These are phyloP conservation scores for Aspidoscelis tigris DNA, from an alignment of 2,113 vertebrate genomes.

Conservation along the genomic window DNA sequence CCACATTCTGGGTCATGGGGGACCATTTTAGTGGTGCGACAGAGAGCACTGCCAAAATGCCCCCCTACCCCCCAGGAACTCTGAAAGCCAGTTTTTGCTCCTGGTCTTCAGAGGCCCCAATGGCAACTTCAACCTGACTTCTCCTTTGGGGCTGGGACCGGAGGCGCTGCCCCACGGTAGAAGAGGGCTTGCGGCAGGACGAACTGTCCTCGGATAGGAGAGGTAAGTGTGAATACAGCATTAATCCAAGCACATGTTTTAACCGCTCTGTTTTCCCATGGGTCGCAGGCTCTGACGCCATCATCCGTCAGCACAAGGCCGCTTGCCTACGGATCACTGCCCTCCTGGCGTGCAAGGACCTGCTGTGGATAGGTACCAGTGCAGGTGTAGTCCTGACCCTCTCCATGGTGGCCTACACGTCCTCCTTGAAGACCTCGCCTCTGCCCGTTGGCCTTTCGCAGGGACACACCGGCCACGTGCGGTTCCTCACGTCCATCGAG, in stretches of 20 bases:
- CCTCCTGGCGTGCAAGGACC: slow-evolving; percentile 90
- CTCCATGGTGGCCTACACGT: slow-evolving; percentile 77
- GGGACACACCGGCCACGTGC: slow-evolving; percentile 96
- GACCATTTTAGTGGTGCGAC: too few relatives aligned
- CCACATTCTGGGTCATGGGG: too few relatives aligned
- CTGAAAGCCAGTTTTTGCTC: too few relatives aligned
- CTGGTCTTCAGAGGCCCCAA: too few relatives aligned
- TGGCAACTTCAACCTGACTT: too few relatives aligned
- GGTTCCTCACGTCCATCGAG: slow-evolving; percentile 94
- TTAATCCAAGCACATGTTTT: not conserved
- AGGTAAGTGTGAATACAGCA: too few relatives aligned
- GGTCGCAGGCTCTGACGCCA: slow-evolving; percentile 90
- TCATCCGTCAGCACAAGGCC: slow-evolving; percentile 97
- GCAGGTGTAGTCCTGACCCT: slow-evolving; percentile 94
- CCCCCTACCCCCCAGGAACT: too few relatives aligned
- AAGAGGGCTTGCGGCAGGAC: too few relatives aligned
- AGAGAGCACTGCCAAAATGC: too few relatives aligned
- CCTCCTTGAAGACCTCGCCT: slow-evolving; percentile 76
- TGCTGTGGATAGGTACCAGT: slow-evolving; percentile 97
- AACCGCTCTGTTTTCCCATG: not conserved
- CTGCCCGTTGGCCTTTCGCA: slow-evolving; percentile 89
- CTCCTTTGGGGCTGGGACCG: too few relatives aligned
- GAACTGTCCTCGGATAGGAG: too few relatives aligned
- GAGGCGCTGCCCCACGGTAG: too few relatives aligned
- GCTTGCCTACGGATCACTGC: slow-evolving; percentile 96